A percentile compares a stretch with the other conserved stretches of the same genome.
These are phyloP conservation scores for Aspidiotus destructor DNA, from an alignment of 2,888 invertebrate genomes.

Conservation along the genomic window DNA sequence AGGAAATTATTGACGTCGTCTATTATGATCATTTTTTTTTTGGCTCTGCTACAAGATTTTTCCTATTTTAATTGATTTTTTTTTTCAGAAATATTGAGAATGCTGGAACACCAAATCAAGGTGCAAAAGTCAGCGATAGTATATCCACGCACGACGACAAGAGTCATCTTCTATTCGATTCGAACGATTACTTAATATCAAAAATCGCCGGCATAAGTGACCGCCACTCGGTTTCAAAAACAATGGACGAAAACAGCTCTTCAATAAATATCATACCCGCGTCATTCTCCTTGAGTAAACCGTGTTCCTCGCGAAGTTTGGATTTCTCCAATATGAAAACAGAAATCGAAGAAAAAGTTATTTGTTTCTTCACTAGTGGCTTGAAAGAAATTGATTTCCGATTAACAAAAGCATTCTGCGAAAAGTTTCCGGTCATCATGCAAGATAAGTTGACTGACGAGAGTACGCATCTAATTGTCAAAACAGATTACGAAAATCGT, in stretches of 20 bases:
- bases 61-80: too few species aligned
- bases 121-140: too few species aligned
- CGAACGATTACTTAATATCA: too few species aligned
- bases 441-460: slow-evolving; percentile 12
- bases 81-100: too few species aligned
- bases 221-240: background rate
- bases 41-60: too few species aligned
- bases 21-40: too few species aligned
- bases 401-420: slow-evolving; percentile 12
- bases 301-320: background rate
- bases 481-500: slow-evolving; percentile 13
- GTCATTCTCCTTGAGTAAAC: background rate
- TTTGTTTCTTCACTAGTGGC: slow-evolving; percentile 8
- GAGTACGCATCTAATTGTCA: slow-evolving; percentile 19
- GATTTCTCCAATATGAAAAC: slow-evolving; percentile 7
- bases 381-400: slow-evolving; percentile 13
- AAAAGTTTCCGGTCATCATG: slow-evolving; percentile 6
- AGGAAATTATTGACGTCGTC: too few species aligned
- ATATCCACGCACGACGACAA: too few species aligned
- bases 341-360: background rate
- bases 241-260: background rate
- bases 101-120: too few species aligned
- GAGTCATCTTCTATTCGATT: too few species aligned
- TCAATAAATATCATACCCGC: background rate
- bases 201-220: too few species aligned